Conservation (phyloP, 2,797 vertebrate genomes). For the Sorex maritimensis region DNA sequence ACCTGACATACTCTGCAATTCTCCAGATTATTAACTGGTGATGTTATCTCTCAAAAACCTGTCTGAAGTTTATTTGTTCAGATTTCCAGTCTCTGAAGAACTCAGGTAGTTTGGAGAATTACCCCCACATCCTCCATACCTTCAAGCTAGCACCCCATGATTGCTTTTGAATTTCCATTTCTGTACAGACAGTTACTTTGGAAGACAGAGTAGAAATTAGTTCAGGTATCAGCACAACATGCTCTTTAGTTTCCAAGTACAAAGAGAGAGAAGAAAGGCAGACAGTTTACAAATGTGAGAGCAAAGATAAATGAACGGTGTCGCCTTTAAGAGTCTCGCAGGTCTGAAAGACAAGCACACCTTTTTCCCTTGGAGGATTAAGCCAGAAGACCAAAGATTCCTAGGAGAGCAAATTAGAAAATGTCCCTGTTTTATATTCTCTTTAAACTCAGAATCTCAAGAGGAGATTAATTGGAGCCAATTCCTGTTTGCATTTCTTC, state of each 20-base stretch:
- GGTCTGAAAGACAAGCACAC: neutral
- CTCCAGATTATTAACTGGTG: too few relatives aligned
- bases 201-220: constrained; percentile 57
- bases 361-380: neutral
- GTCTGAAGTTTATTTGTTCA: too few relatives aligned
- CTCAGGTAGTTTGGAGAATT: too few relatives aligned
- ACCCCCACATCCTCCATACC: too few relatives aligned
- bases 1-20: too few relatives aligned
- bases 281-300: constrained; percentile 8
- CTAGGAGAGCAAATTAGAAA: neutral
- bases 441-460: constrained; percentile 56
- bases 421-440: constrained; percentile 34
- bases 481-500: constrained; percentile 57
- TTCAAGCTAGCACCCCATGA: neutral
- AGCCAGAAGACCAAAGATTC: neutral
- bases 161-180: neutral
- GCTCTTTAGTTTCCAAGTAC: constrained; percentile 55
- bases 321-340: neutral
- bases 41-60: too few relatives aligned
- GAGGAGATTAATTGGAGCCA: constrained; percentile 57
- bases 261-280: neutral
- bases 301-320: constrained; percentile 19
- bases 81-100: too few relatives aligned
- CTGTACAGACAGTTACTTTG: neutral
- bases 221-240: neutral